Evolutionary conservation across 1,140 invertebrate species (phyloP), one percentile per base, ranked within the genome.

Genomic region (Lordiphosa mommai): DNA sequence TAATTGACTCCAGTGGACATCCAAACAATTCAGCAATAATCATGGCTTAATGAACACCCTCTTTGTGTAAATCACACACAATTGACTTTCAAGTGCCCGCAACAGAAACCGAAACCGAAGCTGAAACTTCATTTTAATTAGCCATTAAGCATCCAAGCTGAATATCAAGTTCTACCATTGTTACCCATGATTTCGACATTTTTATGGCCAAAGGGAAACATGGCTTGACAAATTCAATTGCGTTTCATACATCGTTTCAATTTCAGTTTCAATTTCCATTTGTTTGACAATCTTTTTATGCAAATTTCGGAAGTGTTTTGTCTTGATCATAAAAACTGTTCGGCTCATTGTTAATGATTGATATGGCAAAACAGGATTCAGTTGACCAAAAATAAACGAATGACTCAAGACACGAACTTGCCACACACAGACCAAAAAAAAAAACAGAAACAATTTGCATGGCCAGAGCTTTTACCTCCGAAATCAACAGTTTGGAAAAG

Each of bases 21-120:
- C 51, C 56, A 33, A 84, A 84, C 77, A 82, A 84, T 77, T 84
- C 84, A 84, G 59, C 72, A 84, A 84, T 84, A 84, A 84, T 85
- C 72, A 69, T 57, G 72, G 60, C 72, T 61, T 84, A 84, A 84
- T 84, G 77, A 84, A 61, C 77, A 44, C 61, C 63, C 50, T 63
- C 43, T 59, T 74, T 52, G 60, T 61, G 10, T 8, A 32, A 40
- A 38, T 40, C 30, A 23, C 47, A 64, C 57, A 51, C 72, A 69
- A 77, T 63, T 68, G 73, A 23, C 76, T 80, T 80, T 80, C 71
- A 80, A 80, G 76, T 80, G 77, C 71, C 76, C 52, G 67, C 57
- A 56, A 55, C 66, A 37, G 36, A 52, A 61, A 29, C 46, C 5
- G 3, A 38, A 36, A 59, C 53, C 44, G 20, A 33, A 47, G 20